Percentiles rank a stretch among this genome's conserved stretches.
Conservation (phyloP, 2,888 invertebrate genomes). For the Xanthia icteritia region DNA sequence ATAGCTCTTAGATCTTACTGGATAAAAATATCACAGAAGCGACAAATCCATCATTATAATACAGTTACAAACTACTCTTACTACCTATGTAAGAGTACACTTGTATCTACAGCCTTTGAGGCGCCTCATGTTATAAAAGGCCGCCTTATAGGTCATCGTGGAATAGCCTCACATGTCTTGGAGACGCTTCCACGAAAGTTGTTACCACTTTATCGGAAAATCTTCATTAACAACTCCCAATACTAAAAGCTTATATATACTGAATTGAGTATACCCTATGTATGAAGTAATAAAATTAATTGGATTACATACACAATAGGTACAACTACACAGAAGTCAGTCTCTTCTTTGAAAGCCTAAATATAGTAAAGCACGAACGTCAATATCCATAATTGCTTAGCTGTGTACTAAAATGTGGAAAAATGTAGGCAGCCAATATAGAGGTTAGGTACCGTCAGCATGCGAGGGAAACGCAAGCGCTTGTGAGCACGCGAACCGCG, state of each 20-base stretch:
- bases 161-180: conserved; percentile 28
- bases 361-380: conserved; percentile 72
- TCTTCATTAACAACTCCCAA: conserved; percentile 26
- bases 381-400: conserved; percentile 78
- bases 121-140: conserved; percentile 31
- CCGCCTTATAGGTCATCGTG: conserved; percentile 17
- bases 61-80: conserved; percentile 18
- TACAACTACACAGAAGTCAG: conserved; percentile 57
- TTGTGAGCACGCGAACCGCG: conserved; percentile 80
- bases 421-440: conserved; percentile 72
- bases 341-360: conserved; percentile 70
- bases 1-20: background rate
- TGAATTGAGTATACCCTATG: conserved; percentile 7
- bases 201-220: conserved; percentile 30
- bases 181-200: conserved; percentile 35
- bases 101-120: conserved; percentile 18
- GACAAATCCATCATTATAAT: conserved; percentile 29
- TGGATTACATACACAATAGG: conserved; percentile 59
- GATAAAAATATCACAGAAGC: conserved; percentile 8
- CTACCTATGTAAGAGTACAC: background rate
- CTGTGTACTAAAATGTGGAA: conserved; percentile 76
- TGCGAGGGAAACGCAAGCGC: conserved; percentile 74
- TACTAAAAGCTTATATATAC: conserved; percentile 5
- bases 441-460: conserved; percentile 71
- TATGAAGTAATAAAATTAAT: conserved; percentile 54